Conservation (phyloP, 1,140 invertebrate genomes). For the Drosophila lini region DNA sequence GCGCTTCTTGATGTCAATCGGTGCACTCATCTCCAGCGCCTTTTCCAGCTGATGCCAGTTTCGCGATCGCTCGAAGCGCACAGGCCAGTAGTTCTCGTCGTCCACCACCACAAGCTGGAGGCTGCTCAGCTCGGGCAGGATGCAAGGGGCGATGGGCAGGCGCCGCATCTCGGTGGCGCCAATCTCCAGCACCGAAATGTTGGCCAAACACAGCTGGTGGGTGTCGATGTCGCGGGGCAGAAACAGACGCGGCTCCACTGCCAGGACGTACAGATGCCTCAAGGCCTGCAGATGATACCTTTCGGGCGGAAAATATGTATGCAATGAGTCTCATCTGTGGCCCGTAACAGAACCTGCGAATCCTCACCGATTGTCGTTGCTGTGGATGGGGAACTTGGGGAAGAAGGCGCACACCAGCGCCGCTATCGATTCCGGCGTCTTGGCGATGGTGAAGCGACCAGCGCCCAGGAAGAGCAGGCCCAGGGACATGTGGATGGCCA, state of each 20-base stretch:
- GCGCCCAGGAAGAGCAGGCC: slow-evolving; percentile 97
- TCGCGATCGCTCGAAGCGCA: slow-evolving; percentile 91
- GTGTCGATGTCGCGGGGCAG: slow-evolving; percentile 94
- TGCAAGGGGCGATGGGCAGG: slow-evolving; percentile 89
- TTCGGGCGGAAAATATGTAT: background rate
- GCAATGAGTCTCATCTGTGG: background rate
- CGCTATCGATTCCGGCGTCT: slow-evolving; percentile 92
- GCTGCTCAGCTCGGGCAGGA: slow-evolving; percentile 92
- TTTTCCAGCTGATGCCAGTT: slow-evolving; percentile 93
- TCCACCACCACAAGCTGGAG: slow-evolving; percentile 91
- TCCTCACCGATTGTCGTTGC: slow-evolving; percentile 92
- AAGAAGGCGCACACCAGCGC: slow-evolving; percentile 96
- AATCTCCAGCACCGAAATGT: slow-evolving; percentile 86
- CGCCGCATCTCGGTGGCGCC: slow-evolving; percentile 64
- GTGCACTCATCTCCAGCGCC: slow-evolving; percentile 89
- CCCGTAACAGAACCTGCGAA: background rate
- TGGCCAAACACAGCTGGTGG: slow-evolving; percentile 91
- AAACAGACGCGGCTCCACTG: slow-evolving; percentile 94
- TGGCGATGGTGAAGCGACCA: slow-evolving; percentile 94
- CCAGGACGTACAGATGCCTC: slow-evolving; percentile 97
- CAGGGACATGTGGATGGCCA: slow-evolving; percentile 97
- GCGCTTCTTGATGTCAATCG: slow-evolving; percentile 93
- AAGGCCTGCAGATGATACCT: slow-evolving; percentile 97
- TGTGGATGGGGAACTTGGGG: slow-evolving; percentile 98
- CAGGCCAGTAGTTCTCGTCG: slow-evolving; percentile 95